Evolutionary conservation across 53 echinoderm and acorn worm genomes (phyloP).

Genomic region (Apostichopus leukothele): DNA sequence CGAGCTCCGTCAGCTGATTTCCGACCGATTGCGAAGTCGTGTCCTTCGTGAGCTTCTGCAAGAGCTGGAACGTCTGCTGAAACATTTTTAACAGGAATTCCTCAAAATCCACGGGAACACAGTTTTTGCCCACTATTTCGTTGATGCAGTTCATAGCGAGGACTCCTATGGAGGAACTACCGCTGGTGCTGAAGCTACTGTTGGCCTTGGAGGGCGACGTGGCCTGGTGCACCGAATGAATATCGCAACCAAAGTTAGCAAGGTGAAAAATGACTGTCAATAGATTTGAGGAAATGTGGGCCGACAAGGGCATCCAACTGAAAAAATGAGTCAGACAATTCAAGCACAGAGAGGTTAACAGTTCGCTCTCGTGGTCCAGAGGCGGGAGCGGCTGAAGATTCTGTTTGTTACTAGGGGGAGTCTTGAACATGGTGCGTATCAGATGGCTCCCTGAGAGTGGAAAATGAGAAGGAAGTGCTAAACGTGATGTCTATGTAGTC

Average conservation of each 20-base stretch:
- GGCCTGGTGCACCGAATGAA: constrained; percentile 76
- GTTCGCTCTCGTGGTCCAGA: constrained; percentile 96
- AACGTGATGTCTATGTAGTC: too few species aligned
- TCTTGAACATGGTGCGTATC: constrained; percentile 94
- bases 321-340: constrained; percentile 91
- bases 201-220: constrained; percentile 72
- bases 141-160: constrained; percentile 98
- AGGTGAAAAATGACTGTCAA: constrained; percentile 97
- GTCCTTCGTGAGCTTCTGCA: constrained; percentile 96
- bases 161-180: constrained; percentile 94
- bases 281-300: constrained; percentile 71
- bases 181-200: constrained; percentile 86
- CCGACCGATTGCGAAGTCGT: constrained; percentile 92
- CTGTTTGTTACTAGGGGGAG: constrained; percentile 77
- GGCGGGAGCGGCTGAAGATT: constrained; percentile 94
- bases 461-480: neutral
- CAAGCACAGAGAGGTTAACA: constrained; percentile 86
- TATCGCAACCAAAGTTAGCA: constrained; percentile 98
- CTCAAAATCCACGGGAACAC: constrained; percentile 97
- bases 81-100: constrained; percentile 87
- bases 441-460: constrained; percentile 76
- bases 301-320: constrained; percentile 95
- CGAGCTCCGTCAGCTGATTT: constrained; percentile 85
- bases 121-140: constrained; percentile 97
- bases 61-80: constrained; percentile 97